These are phyloP conservation scores for Psococerastis gibbosa DNA, from an alignment of 2,888 invertebrate species.

Conservation along the genomic window DNA sequence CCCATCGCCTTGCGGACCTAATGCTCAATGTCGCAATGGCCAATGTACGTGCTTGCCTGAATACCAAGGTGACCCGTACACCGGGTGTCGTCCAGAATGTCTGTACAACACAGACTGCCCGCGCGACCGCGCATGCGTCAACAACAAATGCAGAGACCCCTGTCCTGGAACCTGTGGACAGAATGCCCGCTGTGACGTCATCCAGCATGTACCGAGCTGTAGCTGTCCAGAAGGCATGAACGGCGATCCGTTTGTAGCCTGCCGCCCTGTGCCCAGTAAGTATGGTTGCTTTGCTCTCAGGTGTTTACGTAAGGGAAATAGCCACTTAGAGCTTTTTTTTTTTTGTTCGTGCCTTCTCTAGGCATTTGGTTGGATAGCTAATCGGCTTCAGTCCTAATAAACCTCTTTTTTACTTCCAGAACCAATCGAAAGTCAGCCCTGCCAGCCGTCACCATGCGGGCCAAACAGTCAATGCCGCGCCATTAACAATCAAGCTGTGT, in stretches of 20 bases:
- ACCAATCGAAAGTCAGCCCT: conserved; percentile 28
- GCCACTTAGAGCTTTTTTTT: no score
- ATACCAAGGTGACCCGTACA: conserved; percentile 27
- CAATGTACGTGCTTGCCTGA: conserved; percentile 26
- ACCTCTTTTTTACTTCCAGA: conserved; percentile 14
- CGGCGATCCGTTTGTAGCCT: conserved; percentile 22
- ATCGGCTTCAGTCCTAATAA: not conserved
- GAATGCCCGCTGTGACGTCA: conserved; percentile 26
- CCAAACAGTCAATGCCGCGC: conserved; percentile 25
- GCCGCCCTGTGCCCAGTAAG: conserved; percentile 18
- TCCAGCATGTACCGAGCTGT: conserved; percentile 31
- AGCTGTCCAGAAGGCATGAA: conserved; percentile 25
- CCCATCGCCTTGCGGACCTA: conserved; percentile 35
- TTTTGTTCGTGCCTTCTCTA: no score
- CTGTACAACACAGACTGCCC: conserved; percentile 22
- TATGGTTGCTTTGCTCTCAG: not conserved
- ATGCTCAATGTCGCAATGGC: conserved; percentile 30
- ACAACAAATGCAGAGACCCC: conserved; percentile 24
- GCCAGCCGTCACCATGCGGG: conserved; percentile 37
- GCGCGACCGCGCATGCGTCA: conserved; percentile 23
- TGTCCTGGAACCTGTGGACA: conserved; percentile 24
- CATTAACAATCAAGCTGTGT: conserved; percentile 24
- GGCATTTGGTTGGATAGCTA: no score
- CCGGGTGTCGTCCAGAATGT: conserved; percentile 20
- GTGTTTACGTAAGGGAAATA: no score